These are phyloP conservation scores for Brachionus paranguensis DNA, from an alignment of 1,140 invertebrate species.

Conservation along the genomic window DNA sequence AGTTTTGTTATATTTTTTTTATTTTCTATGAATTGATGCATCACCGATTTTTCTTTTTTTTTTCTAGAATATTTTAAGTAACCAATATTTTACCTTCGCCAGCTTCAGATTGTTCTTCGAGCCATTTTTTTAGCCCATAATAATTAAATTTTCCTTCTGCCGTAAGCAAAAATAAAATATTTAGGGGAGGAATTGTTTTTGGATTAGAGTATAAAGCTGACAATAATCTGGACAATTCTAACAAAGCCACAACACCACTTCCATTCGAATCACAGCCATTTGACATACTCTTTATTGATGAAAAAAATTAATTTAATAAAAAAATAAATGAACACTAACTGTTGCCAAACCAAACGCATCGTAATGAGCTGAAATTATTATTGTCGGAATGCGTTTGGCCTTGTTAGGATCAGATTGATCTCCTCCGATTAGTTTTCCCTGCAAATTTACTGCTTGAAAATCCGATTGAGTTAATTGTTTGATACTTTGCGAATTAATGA, in stretches of 20 bases:
- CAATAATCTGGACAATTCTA: conserved; percentile 82
- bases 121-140: conserved; percentile 88
- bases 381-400: conserved; percentile 63
- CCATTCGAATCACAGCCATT: conserved; percentile 85
- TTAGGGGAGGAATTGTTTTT: conserved; percentile 73
- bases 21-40: too few species aligned
- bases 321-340: conserved; percentile 60
- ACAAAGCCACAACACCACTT: conserved; percentile 76
- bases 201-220: conserved; percentile 78
- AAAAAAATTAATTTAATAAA: conserved; percentile 41
- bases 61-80: too few species aligned
- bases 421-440: conserved; percentile 76
- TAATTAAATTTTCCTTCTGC: conserved; percentile 92
- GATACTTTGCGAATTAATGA: conserved; percentile 66
- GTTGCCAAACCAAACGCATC: conserved; percentile 80
- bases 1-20: too few species aligned
- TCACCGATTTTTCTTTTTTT: too few species aligned
- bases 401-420: conserved; percentile 66
- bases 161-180: conserved; percentile 81
- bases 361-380: conserved; percentile 84
- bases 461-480: conserved; percentile 64
- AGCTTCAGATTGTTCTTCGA: conserved; percentile 79
- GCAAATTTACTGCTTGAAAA: conserved; percentile 71
- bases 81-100: conserved; percentile 63
- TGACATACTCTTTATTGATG: conserved; percentile 67